Evolutionary conservation across 1,140 invertebrate species (phyloP).

Genomic region (Euglossa dilemma): DNA sequence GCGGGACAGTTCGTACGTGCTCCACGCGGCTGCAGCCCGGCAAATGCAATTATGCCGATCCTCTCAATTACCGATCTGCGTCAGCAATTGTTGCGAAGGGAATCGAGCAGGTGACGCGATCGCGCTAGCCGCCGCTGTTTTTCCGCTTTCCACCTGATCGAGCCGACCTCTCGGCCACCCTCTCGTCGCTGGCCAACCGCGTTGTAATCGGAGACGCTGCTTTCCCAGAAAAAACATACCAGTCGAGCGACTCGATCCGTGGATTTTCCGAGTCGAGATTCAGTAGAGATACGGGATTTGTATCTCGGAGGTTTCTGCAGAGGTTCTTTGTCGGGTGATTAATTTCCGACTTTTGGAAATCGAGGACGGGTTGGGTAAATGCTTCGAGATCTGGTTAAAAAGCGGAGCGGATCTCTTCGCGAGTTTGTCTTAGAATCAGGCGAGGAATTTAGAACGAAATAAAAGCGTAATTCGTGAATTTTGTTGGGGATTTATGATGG

Average conservation of each 20-base stretch:
- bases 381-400: no score
- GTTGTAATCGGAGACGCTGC: neutral
- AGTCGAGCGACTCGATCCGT: neutral
- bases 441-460: no score
- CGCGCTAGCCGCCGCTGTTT: conserved; percentile 23
- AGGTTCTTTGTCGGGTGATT: no score
- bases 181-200: neutral
- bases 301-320: neutral
- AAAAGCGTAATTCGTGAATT: no score
- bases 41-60: conserved; percentile 75
- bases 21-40: conserved; percentile 55
- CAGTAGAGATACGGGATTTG: no score
- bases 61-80: conserved; percentile 76
- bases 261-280: neutral
- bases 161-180: neutral
- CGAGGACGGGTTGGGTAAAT: no score
- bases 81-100: conserved; percentile 74
- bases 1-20: conserved; percentile 68
- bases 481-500: no score
- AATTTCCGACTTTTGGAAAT: no score
- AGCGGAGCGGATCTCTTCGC: no score
- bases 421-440: no score
- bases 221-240: neutral
- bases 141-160: neutral
- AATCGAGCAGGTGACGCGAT: conserved; percentile 57